Conservation (phyloP, 2,113 vertebrate genomes). For the Genyomyrus donnyi region DNA sequence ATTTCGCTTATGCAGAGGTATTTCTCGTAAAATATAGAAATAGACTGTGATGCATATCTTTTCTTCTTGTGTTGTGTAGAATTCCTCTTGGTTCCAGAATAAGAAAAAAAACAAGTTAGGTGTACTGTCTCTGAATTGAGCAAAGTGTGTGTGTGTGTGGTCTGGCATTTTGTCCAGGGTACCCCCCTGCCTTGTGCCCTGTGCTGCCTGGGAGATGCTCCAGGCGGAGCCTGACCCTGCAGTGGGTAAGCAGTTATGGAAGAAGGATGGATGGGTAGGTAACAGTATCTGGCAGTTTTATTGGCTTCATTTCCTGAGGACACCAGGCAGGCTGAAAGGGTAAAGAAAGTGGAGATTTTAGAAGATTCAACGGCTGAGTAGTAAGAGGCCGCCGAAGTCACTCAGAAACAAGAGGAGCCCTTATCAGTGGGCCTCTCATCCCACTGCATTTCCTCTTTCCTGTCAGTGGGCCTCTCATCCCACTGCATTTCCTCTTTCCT, state of each 20-base stretch:
- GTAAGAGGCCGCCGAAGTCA: neutral
- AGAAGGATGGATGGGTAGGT: neutral
- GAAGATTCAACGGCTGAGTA: neutral
- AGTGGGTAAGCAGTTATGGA: neutral
- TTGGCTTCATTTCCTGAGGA: neutral
- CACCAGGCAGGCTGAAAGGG: neutral
- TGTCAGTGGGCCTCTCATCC: neutral
- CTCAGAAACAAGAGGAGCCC: neutral
- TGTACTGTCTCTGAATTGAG: neutral
- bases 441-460: neutral
- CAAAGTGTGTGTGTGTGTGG: neutral
- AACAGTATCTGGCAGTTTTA: neutral
- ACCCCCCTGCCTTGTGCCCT: neutral
- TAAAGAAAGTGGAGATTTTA: neutral
- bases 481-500: neutral
- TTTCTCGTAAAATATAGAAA: neutral
- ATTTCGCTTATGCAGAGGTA: neutral
- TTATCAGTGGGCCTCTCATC: neutral
- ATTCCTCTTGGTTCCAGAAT: neutral
- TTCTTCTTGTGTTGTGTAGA: neutral
- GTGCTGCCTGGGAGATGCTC: neutral
- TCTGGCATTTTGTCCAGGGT: neutral
- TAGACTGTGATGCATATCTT: neutral
- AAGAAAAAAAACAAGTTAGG: neutral
- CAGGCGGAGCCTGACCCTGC: neutral